These are phyloP conservation scores for Amphiprion percula DNA, from an alignment of 2,113 vertebrate species.

Conservation along the genomic window DNA sequence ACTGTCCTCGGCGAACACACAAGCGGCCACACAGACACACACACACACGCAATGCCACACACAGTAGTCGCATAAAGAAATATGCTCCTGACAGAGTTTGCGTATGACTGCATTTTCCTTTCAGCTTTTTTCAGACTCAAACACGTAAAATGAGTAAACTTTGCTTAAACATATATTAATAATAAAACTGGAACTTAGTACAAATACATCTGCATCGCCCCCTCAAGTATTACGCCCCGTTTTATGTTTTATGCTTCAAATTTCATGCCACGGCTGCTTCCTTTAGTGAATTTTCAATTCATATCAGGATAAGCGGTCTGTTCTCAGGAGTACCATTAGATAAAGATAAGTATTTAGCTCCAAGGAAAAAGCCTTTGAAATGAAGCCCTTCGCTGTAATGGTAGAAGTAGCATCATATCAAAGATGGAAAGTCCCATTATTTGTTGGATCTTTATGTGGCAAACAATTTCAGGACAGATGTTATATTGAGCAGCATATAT, in stretches of 20 bases:
- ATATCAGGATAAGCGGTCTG: conserved; percentile 71
- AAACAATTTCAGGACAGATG: conserved; percentile 36
- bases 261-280: conserved; percentile 67
- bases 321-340: conserved; percentile 79
- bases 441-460: conserved; percentile 44
- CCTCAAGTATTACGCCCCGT: conserved; percentile 28
- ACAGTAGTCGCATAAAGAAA: conserved; percentile 49
- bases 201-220: conserved; percentile 47
- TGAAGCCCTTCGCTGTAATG: conserved; percentile 64
- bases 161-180: conserved; percentile 34
- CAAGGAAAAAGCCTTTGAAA: conserved; percentile 78
- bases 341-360: conserved; percentile 79
- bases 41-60: conserved; percentile 8
- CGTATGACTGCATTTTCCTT: conserved; percentile 22
- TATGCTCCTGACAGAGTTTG: conserved; percentile 18
- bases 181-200: conserved; percentile 46
- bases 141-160: conserved; percentile 24
- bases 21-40: neutral
- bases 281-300: conserved; percentile 74
- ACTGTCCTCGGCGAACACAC: conserved; percentile 33
- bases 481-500: conserved; percentile 1
- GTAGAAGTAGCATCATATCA: conserved; percentile 61
- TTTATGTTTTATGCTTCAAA: conserved; percentile 60
- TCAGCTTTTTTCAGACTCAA: conserved; percentile 19
- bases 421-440: conserved; percentile 66